phyloP scores from a whole-genome alignment of 2,797 vertebrate species.

The Kryptopterus vitreolus region DNA sequence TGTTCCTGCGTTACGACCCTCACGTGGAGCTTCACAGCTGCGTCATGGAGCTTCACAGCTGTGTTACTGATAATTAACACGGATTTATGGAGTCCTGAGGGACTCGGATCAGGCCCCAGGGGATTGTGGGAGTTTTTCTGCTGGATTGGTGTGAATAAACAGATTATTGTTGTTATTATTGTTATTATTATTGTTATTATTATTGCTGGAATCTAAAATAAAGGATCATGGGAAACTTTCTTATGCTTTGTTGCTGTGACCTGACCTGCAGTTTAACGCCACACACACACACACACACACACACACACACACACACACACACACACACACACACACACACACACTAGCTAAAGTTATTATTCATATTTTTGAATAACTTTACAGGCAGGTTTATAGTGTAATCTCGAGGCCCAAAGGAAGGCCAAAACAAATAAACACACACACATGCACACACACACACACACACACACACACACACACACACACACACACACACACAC shows the following conservation, averaged over 20 bases:
- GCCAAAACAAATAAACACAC: no score
- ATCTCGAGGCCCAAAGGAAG: no score
- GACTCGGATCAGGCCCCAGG: conserved; percentile 16
- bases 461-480: no score
- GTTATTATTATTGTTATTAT: not conserved
- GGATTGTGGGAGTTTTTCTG: conserved; percentile 21
- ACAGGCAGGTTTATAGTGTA: no score
- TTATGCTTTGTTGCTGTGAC: not conserved
- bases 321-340: conserved; percentile 9
- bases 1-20: not conserved
- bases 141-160: conserved; percentile 1
- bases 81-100: not conserved
- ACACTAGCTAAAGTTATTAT: no score
- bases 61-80: conserved; percentile 22
- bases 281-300: not conserved
- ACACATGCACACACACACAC: no score
- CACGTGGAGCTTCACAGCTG: no score
- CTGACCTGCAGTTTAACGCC: no score
- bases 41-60: no score
- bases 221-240: not conserved
- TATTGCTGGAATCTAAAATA: not conserved
- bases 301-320: not conserved
- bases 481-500: no score
- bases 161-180: no score
- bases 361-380: no score